Evolutionary conservation across 2,888 invertebrate genomes (phyloP), one percentile per base, ranked within the genome.

Genomic region (Holacanthella duospinosa): DNA sequence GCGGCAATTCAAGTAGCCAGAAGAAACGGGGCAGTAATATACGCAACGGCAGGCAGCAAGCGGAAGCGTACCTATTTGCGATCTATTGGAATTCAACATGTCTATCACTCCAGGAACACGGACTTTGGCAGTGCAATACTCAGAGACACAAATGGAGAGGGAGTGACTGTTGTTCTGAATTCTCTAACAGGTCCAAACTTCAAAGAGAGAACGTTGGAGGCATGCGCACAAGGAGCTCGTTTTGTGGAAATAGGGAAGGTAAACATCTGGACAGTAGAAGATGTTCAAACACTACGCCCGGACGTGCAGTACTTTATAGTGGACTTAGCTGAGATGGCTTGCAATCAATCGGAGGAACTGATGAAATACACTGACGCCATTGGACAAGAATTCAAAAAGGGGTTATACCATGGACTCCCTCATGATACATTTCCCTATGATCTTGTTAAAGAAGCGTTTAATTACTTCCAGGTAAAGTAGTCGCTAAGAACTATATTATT

Each of bases 171-270:
- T 43, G 67, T 68, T 16, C 63, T 68, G 6, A 67, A 67, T 29
- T 67, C 67, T 1, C 55, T 68, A 3, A 67, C 67, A 1, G 64
- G 67, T 12, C 64, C 67, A n/a, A 67, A 67, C 16, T 67, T 69
- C 29, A 69, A 69, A 29, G 69, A 69, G 55, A 60, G 66, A 0
- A 43, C 67, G 16, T 44, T 69, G 0, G 56, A 28, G 3, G 61
- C 54, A 2, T 66, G 66, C 61, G 57, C 64, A 1, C 44, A 56
- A 1, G 58, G 60, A 24, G 68, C 66, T 1, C 55, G 66, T 1
- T 68, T 68, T 57, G 61, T 68, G 2, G 68, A 68, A 60, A 68
- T 68, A 62, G 65, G 65, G 21, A 66, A 67, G 53, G 25, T 68
- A n/a, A 65, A 62, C 36, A 61, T 64, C 27, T 68, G 68, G 68